Percentiles rank a stretch among this genome's conserved stretches.
phyloP scores from a whole-genome alignment of 1,140 invertebrate genomes.

The Diachasma alloeum region DNA sequence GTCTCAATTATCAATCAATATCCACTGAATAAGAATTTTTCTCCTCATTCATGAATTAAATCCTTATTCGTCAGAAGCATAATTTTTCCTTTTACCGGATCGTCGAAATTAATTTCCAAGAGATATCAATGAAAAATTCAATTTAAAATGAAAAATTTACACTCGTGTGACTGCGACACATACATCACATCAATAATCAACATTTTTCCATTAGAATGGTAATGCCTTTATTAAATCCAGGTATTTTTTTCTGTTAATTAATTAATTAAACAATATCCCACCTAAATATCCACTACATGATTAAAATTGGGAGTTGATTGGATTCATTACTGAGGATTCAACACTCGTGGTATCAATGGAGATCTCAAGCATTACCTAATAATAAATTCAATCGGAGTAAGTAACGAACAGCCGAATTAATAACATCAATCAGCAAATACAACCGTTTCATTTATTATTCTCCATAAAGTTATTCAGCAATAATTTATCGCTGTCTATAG shows the following conservation, averaged over 20 bases:
- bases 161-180: constrained; percentile 30
- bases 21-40: too few species aligned
- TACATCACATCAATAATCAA: constrained; percentile 27
- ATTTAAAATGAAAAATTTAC: constrained; percentile 7
- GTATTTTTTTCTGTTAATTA: background rate
- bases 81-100: too few species aligned
- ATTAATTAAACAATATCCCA: constrained; percentile 10
- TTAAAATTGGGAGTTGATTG: constrained; percentile 39
- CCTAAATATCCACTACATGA: constrained; percentile 27
- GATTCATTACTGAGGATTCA: constrained; percentile 24
- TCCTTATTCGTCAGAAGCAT: too few species aligned
- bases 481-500: constrained; percentile 32
- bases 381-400: constrained; percentile 24
- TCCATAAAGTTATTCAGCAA: background rate
- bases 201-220: constrained; percentile 25
- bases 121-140: background rate
- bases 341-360: constrained; percentile 17
- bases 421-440: constrained; percentile 35
- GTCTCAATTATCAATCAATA: background rate
- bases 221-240: constrained; percentile 4
- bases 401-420: constrained; percentile 28
- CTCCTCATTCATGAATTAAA: too few species aligned
- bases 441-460: constrained; percentile 25
- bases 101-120: too few species aligned
- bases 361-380: background rate